Conservation (phyloP, 2,797 vertebrate species). For the Siniperca undulata region DNA sequence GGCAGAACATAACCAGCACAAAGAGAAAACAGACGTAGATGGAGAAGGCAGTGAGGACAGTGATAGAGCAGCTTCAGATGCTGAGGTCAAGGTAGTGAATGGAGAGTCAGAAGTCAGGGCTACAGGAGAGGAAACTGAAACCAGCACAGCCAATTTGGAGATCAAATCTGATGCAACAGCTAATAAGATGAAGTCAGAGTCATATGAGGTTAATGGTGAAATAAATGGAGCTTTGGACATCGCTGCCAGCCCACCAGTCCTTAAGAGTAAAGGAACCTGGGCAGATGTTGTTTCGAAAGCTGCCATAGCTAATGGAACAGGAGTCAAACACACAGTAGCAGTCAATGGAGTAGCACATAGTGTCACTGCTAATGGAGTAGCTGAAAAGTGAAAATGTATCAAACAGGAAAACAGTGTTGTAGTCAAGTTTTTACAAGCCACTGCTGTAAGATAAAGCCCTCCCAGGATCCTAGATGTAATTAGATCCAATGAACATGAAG, state of each 20-base stretch:
- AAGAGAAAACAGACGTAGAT: constrained; percentile 41
- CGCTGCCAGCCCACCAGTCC: constrained; percentile 38
- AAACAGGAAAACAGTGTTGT: constrained; percentile 31
- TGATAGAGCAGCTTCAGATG: constrained; percentile 35
- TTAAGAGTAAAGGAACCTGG: constrained; percentile 70
- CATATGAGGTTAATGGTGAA: constrained; percentile 39
- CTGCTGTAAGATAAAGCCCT: constrained; percentile 64
- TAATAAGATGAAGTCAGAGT: constrained; percentile 43
- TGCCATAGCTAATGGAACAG: constrained; percentile 33
- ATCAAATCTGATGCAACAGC: constrained; percentile 16
- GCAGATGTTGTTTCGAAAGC: constrained; percentile 75
- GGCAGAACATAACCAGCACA: constrained; percentile 38
- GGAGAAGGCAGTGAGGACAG: constrained; percentile 2
- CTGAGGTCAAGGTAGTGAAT: constrained; percentile 40
- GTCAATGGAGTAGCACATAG: constrained; percentile 52
- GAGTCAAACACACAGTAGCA: constrained; percentile 17
- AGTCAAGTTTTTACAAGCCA: constrained; percentile 37
- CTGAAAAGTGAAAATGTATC: constrained; percentile 58
- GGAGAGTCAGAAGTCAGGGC: constrained; percentile 38
- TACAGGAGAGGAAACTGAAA: constrained; percentile 23
- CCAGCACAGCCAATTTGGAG: constrained; percentile 19
- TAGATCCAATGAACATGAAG: constrained; percentile 40
- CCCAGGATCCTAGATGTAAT: constrained; percentile 32
- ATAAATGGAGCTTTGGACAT: constrained; percentile 42
- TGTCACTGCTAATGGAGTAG: constrained; percentile 46